phyloP scores from a whole-genome alignment of 2,113 vertebrate species.

The Alethe castanea region DNA sequence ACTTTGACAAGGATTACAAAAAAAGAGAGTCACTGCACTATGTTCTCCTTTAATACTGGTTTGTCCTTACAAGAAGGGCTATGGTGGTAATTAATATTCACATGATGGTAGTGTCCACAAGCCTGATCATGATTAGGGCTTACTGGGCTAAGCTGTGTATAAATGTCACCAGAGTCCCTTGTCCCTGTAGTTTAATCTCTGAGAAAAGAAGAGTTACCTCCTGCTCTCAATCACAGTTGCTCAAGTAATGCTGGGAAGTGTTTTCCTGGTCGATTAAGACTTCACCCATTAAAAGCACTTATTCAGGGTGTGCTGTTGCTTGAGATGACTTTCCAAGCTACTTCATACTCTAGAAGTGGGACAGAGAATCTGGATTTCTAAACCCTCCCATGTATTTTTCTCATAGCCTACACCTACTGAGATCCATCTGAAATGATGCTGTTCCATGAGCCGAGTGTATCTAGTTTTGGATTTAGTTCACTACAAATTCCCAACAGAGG shows the following conservation, averaged over 20 bases:
- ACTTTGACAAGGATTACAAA: background rate
- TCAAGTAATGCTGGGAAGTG: background rate
- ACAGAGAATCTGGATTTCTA: background rate
- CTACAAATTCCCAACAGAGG: background rate
- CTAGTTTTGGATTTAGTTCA: background rate
- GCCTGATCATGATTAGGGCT: background rate
- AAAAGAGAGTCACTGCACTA: background rate
- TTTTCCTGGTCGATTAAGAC: background rate
- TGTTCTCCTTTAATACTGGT: background rate
- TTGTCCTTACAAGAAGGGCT: background rate
- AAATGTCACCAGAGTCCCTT: background rate
- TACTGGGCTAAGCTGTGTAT: slow-evolving; percentile 16
- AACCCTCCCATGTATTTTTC: background rate
- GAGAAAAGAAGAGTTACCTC: background rate
- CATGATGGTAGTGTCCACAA: background rate
- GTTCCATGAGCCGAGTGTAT: background rate
- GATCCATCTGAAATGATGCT: background rate
- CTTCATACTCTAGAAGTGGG: background rate
- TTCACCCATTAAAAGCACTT: background rate
- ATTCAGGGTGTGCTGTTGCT: background rate
- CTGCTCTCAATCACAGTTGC: background rate
- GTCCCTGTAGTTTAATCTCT: background rate
- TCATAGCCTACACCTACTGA: background rate
- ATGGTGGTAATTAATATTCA: background rate
- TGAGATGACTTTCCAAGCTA: background rate